Conservation (phyloP, 2,888 invertebrate species). For the Tetropium fuscum region DNA sequence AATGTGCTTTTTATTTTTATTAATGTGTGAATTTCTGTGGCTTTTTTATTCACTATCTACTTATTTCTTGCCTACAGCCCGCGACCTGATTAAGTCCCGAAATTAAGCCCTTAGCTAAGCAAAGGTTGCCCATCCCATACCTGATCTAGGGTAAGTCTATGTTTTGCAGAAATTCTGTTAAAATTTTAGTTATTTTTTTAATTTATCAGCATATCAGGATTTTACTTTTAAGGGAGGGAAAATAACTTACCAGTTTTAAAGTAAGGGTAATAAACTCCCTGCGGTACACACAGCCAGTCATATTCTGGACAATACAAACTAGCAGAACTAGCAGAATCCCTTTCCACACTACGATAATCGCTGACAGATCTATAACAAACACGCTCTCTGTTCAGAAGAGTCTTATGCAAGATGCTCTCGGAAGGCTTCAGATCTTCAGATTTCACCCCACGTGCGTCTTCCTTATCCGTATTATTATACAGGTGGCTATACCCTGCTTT, state of each 20-base stretch:
- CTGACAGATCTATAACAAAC: not conserved
- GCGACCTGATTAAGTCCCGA: too few relatives aligned
- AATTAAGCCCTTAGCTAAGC: too few relatives aligned
- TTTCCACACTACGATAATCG: not conserved
- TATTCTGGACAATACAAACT: not conserved
- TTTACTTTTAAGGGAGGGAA: not conserved
- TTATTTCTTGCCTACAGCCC: too few relatives aligned
- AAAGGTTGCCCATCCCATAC: too few relatives aligned
- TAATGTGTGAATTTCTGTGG: too few relatives aligned
- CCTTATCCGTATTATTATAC: too few relatives aligned
- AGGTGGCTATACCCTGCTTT: too few relatives aligned
- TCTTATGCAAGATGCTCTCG: slow-evolving; percentile 17
- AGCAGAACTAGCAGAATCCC: not conserved
- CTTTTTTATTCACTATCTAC: too few relatives aligned
- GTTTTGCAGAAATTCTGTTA: too few relatives aligned
- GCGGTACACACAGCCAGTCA: slow-evolving; percentile 8
- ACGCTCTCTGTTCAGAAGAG: slow-evolving; percentile 13
- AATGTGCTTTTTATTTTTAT: too few relatives aligned
- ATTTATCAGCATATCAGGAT: not conserved
- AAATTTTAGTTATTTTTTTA: not conserved
- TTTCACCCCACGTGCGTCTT: not conserved
- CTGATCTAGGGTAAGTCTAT: too few relatives aligned
- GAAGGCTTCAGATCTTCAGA: not conserved
- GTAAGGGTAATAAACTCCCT: slow-evolving; percentile 5
- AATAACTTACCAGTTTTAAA: slow-evolving; percentile 13